A percentile compares a stretch with the other conserved stretches of the same genome.
Evolutionary conservation across 2,797 vertebrate genomes (phyloP).

Genomic region (Poliocrania exsul): DNA sequence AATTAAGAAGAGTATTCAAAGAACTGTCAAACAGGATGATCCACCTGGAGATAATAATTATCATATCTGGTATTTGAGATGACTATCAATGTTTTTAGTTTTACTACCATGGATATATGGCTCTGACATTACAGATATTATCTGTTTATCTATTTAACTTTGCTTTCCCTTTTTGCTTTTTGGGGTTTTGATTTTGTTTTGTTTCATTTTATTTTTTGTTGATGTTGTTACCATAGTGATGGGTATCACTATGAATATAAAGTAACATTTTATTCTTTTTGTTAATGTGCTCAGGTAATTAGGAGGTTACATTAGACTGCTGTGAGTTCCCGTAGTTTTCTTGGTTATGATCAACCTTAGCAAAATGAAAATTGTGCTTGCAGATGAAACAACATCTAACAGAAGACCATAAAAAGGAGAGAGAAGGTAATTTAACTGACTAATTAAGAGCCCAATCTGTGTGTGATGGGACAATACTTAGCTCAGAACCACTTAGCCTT

Average conservation of each 20-base stretch:
- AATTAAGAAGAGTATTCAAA: background rate
- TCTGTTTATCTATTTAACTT: background rate
- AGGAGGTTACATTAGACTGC: background rate
- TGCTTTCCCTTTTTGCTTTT: background rate
- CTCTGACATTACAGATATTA: background rate
- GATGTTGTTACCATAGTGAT: background rate
- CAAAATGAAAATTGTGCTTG: slow-evolving; percentile 23
- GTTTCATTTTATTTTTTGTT: too few species aligned
- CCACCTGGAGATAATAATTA: background rate
- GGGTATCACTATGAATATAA: background rate
- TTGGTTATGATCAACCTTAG: slow-evolving; percentile 19
- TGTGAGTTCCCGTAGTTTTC: background rate
- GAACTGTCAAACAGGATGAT: background rate
- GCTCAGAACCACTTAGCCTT: slow-evolving; percentile 41
- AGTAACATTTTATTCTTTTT: slow-evolving; percentile 7
- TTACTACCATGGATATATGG: background rate
- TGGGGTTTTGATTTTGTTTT: too few species aligned
- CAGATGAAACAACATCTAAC: background rate
- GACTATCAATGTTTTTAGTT: background rate
- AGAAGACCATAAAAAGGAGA: slow-evolving; percentile 14
- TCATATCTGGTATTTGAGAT: background rate
- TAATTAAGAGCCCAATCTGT: slow-evolving; percentile 40
- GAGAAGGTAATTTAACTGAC: slow-evolving; percentile 8
- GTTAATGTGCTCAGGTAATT: background rate
- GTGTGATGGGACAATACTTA: slow-evolving; percentile 9